Base-by-base conservation (phyloP, 2,113 vertebrate genomes). In the Hypanus sabinus region DNA sequence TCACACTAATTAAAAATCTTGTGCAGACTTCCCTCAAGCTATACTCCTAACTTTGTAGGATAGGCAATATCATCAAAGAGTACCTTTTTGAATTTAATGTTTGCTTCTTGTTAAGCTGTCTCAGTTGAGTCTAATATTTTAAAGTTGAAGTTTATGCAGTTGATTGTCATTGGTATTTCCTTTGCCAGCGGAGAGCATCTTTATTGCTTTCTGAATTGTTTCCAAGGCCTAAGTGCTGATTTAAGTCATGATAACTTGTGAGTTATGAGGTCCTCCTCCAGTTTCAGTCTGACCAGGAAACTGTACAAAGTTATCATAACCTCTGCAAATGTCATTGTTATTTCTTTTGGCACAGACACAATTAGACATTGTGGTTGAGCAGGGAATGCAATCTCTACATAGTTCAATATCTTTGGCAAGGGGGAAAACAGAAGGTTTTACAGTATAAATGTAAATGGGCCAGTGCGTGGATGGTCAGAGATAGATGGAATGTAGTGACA, bases 321-420 rank as follows among this genome's bases (percentile, higher is more conserved):
- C 60, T 90, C 85, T 90, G 85, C 33, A 90, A 60, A 90, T 90
- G 62, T 65, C n/a, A 90, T 33, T n/a, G n/a, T 60, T 65, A 65
- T 33, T 90, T 65, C 33, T 65, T n/a, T 90, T 90, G 60, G 85
- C 85, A 65, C 0, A 7, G 30, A 90, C 12, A 36, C 85, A 90
- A 68, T 90, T 65, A 68, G 85, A 5, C 85, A 68, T 68, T 90
- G 85, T 90, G 57, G 60, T 33, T 0, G 60, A 90, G 30, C 30
- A 90, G 12, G 85, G 57, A n/a, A 30, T 65, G 60, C 14, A 90
- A 90, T 60, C n/a, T 68, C 14, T 68, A 65, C 12, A 33, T n/a
- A 68, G 30, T 90, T 90, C 85, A n/a, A n/a, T 65, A 33, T 33
- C 11, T 33, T 87, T 30, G 55, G 80, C 80, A 83, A 22, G 27